These are phyloP conservation scores for Phylloscopus collybita DNA, from an alignment of 2,797 vertebrate species.

Conservation along the genomic window DNA sequence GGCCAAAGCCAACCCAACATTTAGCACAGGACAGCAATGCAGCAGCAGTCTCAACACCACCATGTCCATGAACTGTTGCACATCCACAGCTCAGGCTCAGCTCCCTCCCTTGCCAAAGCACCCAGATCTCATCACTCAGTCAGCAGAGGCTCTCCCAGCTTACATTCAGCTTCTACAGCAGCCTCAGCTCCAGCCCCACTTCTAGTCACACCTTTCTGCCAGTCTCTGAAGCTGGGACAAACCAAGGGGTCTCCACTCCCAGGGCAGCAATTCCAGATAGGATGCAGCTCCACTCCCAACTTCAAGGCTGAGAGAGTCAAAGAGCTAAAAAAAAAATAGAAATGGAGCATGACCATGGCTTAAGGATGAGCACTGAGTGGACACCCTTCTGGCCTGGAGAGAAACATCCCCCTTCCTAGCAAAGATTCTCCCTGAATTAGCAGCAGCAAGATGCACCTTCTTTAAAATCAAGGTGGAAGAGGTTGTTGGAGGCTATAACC, in stretches of 20 bases:
- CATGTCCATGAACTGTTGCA: rapidly evolving
- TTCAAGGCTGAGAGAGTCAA: neutral
- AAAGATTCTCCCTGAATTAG: neutral
- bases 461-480: neutral
- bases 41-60: neutral
- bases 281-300: neutral
- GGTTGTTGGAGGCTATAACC: neutral
- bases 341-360: rapidly evolving
- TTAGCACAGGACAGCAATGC: neutral
- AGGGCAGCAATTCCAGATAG: neutral
- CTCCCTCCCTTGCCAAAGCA: neutral
- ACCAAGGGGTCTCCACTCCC: neutral
- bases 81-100: neutral
- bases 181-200: neutral
- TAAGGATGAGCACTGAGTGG: rapidly evolving
- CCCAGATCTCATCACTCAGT: rapidly evolving
- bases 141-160: neutral
- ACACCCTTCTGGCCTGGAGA: neutral
- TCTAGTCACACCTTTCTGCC: neutral
- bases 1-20: neutral
- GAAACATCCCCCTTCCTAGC: neutral
- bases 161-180: neutral
- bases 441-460: neutral
- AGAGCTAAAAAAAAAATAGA: neutral
- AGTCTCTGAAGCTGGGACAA: neutral